Evolutionary conservation across 2,888 invertebrate genomes (phyloP).

Genomic region (Graphium colonna): DNA sequence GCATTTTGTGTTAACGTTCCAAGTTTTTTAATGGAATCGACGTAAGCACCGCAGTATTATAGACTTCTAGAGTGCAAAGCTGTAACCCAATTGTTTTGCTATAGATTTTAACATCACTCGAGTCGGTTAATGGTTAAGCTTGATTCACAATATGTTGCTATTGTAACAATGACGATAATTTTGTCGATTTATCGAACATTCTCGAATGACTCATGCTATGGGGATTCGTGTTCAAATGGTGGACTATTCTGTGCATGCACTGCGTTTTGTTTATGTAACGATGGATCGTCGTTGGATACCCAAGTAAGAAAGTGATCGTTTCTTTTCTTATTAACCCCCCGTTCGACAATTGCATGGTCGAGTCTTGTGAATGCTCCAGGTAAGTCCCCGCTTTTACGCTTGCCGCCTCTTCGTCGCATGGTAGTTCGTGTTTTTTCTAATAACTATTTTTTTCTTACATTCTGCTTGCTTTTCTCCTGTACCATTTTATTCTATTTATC

Average conservation of each 20-base stretch:
- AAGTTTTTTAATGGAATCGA: slow-evolving; percentile 20
- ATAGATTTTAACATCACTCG: slow-evolving; percentile 70
- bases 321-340: slow-evolving; percentile 52
- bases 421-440: slow-evolving; percentile 39
- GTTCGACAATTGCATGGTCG: slow-evolving; percentile 55
- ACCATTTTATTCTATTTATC: slow-evolving; percentile 59
- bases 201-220: slow-evolving; percentile 35
- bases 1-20: background rate
- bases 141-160: slow-evolving; percentile 67
- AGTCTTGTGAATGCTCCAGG: slow-evolving; percentile 41
- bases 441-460: slow-evolving; percentile 34
- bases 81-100: slow-evolving; percentile 74
- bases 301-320: slow-evolving; percentile 70
- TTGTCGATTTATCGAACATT: slow-evolving; percentile 52
- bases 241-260: slow-evolving; percentile 55
- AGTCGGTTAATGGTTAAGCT: slow-evolving; percentile 63
- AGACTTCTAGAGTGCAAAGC: slow-evolving; percentile 74
- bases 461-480: slow-evolving; percentile 64
- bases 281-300: slow-evolving; percentile 78
- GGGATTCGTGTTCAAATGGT: slow-evolving; percentile 50
- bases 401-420: slow-evolving; percentile 68
- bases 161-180: slow-evolving; percentile 55
- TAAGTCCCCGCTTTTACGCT: slow-evolving; percentile 62
- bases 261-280: slow-evolving; percentile 48
- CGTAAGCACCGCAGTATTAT: slow-evolving; percentile 36